These are phyloP conservation scores for Gadopsis marmoratus DNA, from an alignment of 2,797 vertebrate species.

Conservation along the genomic window DNA sequence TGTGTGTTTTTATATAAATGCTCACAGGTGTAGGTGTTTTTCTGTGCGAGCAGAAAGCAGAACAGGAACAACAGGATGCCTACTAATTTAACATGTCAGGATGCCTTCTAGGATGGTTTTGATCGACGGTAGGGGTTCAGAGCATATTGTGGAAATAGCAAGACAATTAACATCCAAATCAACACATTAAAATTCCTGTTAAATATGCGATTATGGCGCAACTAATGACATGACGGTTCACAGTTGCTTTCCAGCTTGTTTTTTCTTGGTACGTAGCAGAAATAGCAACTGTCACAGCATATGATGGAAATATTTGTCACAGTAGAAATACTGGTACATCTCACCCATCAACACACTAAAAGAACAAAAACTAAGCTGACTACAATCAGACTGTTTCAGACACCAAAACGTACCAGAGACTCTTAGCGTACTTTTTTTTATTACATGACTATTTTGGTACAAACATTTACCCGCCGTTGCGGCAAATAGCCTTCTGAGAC, in stretches of 20 bases:
- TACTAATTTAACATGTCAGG: slow-evolving; percentile 6
- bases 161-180: neutral
- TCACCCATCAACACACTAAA: neutral
- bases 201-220: neutral
- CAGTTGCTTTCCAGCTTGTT: slow-evolving; percentile 5
- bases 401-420: no score
- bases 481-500: no score
- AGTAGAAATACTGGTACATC: neutral
- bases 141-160: neutral
- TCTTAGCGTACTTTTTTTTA: no score
- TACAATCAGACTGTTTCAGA: neutral
- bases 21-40: neutral
- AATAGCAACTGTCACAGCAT: slow-evolving; percentile 2
- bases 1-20: slow-evolving; percentile 1
- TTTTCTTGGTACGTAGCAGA: neutral
- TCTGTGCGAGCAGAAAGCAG: neutral
- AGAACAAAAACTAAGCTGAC: neutral
- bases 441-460: no score
- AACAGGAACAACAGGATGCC: neutral
- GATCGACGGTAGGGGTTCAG: neutral
- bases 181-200: neutral
- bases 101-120: slow-evolving; percentile 26
- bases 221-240: neutral
- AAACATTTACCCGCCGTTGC: no score
- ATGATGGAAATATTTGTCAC: slow-evolving; percentile 4